These are phyloP conservation scores for Lepidostoma basale DNA, from an alignment of 1,140 invertebrate genomes.

Conservation along the genomic window DNA sequence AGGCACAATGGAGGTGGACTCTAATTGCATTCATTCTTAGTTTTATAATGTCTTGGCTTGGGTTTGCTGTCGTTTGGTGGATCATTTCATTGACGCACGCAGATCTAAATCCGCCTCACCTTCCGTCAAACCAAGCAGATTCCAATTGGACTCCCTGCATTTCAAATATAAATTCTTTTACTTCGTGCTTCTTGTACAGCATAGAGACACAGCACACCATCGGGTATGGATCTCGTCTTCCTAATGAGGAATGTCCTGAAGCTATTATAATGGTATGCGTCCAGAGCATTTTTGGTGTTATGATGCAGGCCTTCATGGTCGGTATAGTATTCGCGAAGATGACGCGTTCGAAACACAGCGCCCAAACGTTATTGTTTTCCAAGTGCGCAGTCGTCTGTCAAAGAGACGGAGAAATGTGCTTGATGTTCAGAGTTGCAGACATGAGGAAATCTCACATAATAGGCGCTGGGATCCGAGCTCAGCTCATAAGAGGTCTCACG, in stretches of 20 bases:
- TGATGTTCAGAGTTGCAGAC: conserved; percentile 92
- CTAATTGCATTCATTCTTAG: conserved; percentile 68
- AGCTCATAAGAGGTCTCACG: conserved; percentile 78
- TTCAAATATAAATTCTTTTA: conserved; percentile 62
- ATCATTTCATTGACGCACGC: conserved; percentile 67
- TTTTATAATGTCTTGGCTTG: conserved; percentile 69
- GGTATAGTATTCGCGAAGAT: conserved; percentile 93
- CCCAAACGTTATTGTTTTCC: conserved; percentile 90
- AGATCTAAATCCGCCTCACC: conserved; percentile 60
- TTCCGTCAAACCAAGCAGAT: conserved; percentile 44
- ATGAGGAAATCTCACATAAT: conserved; percentile 94
- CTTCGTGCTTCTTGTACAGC: conserved; percentile 67
- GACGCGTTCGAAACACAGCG: conserved; percentile 90
- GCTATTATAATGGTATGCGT: conserved; percentile 73
- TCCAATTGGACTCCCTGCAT: conserved; percentile 59
- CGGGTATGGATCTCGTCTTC: conserved; percentile 61
- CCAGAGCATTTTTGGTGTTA: conserved; percentile 70
- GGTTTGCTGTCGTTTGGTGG: conserved; percentile 71
- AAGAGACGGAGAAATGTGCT: conserved; percentile 80
- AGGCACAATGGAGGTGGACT: conserved; percentile 72
- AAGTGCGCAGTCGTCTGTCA: conserved; percentile 84
- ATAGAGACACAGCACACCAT: conserved; percentile 71
- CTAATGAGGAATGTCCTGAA: conserved; percentile 71
- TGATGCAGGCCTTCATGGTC: conserved; percentile 68
- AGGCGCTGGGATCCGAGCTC: conserved; percentile 80